Evolutionary conservation across 2,113 vertebrate genomes (phyloP).

Genomic region (Trachemys scripta): DNA sequence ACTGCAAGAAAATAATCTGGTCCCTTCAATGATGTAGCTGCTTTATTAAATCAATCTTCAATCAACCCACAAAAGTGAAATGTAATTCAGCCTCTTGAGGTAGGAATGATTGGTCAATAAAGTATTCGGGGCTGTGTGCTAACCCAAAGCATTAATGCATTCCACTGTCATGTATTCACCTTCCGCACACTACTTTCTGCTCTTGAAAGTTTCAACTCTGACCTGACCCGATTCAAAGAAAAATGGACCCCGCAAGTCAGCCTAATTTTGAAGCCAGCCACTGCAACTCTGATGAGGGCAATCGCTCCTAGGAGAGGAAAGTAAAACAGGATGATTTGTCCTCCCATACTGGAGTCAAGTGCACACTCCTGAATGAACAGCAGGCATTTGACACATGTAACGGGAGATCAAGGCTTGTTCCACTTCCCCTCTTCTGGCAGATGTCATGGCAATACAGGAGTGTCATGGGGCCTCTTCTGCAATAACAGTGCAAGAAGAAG

Average conservation of each 20-base stretch:
- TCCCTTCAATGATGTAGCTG: background rate
- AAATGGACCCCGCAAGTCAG: background rate
- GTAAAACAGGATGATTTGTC: background rate
- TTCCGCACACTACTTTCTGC: background rate
- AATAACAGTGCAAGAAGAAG: background rate
- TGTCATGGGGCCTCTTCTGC: background rate
- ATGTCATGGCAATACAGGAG: background rate
- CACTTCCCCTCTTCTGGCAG: background rate
- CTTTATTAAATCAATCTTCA: constrained; percentile 3
- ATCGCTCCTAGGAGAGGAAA: rapidly evolving
- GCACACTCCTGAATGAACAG: background rate
- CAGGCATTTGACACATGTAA: background rate
- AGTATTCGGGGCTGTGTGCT: rapidly evolving
- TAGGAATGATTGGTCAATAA: background rate
- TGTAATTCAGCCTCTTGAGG: background rate
- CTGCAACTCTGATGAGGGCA: background rate
- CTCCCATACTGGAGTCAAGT: background rate
- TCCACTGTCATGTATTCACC: background rate
- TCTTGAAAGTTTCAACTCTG: background rate
- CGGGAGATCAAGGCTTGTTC: background rate
- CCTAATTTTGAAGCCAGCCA: background rate
- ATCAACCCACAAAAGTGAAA: background rate
- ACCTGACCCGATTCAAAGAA: background rate
- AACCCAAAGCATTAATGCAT: background rate
- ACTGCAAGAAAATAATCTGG: background rate